Base-by-base conservation (phyloP, 92 coral and sea anemone species). In the Paragorgia papillata region DNA sequence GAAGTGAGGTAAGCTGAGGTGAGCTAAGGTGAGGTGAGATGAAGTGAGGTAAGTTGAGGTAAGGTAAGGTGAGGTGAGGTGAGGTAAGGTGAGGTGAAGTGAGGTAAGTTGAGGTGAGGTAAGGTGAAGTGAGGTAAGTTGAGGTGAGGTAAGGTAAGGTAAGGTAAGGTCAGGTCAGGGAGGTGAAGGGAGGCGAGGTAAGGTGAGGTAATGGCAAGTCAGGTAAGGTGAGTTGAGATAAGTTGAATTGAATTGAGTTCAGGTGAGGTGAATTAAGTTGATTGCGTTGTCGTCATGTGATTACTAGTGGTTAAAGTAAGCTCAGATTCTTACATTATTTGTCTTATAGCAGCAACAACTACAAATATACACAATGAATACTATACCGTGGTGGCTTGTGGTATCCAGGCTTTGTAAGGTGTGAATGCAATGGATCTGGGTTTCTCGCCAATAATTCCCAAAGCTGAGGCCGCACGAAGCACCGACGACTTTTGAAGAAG, bases 381-480 rank as follows among this genome's bases (percentile, higher is more conserved):
- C 28, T 89, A 74, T 83, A 95, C 99, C 79, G 97, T 95, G 41
- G 99, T 87, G 13, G 97, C 83, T 25, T 95, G 99, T 67, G 90
- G 82, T 40, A 95, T 62, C 99, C 99, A 95, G 57, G 99, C 99
- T 57, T 93, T 85, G 79, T 90, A 84, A 0, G 99, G 99, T n/a
- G 87, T 86, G 57, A 89, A 95, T 35, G 88, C 82, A 57, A 95
- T 82, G 19, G 97, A 89, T 53, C 87, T 81, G 0, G 91, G 99
- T 69, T 90, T 91, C 76, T 95, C 99, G 66, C 90, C 90, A 12
- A 87, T 82, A 54, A 95, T 91, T 9, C 99, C 99, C 3, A 95
- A 84, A 7, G 99, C 99, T 53, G 99, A 95, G 24, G 97, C 99
- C 2, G 99, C 99, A 5, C 99, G 97, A 44, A 95, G 84, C 8